Percentiles rank a stretch among this genome's conserved stretches.
Conservation (phyloP, 2,797 vertebrate genomes). For the Pygocentrus nattereri region DNA sequence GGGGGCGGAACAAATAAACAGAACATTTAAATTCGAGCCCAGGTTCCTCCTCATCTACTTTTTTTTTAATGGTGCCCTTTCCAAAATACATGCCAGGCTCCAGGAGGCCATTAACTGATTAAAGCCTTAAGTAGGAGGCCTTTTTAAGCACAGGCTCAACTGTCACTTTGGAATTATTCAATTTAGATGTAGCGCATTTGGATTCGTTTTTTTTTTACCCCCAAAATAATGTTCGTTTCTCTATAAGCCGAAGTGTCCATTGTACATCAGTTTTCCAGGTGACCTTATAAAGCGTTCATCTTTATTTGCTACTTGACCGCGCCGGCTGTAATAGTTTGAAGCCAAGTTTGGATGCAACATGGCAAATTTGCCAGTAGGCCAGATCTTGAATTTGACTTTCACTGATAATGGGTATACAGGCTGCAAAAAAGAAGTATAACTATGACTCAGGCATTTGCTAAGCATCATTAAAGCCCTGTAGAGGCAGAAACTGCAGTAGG, state of each 20-base stretch:
- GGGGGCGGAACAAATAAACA: conserved; percentile 36
- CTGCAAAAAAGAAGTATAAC: no score
- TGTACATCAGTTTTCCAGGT: neutral
- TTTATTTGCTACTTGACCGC: neutral
- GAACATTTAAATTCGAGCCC: conserved; percentile 39
- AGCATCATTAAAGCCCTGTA: no score
- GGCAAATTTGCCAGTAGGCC: no score
- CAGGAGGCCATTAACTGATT: conserved; percentile 7
- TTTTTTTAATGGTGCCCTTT: conserved; percentile 14
- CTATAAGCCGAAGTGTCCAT: neutral
- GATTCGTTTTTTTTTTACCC: neutral
- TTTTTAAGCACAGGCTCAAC: conserved; percentile 6
- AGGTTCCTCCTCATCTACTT: conserved; percentile 22
- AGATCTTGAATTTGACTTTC: neutral
- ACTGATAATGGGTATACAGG: neutral
- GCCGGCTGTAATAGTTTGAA: neutral
- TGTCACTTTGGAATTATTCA: neutral
- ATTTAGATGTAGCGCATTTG: neutral
- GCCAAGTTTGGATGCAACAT: neutral
- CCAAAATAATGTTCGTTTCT: neutral
- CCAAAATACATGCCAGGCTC: neutral
- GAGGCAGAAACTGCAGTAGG: no score
- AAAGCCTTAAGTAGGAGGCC: neutral
- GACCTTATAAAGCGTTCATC: neutral
- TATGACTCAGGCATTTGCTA: no score